Base-by-base conservation (phyloP, 1,140 invertebrate species). In the Ips typographus region DNA sequence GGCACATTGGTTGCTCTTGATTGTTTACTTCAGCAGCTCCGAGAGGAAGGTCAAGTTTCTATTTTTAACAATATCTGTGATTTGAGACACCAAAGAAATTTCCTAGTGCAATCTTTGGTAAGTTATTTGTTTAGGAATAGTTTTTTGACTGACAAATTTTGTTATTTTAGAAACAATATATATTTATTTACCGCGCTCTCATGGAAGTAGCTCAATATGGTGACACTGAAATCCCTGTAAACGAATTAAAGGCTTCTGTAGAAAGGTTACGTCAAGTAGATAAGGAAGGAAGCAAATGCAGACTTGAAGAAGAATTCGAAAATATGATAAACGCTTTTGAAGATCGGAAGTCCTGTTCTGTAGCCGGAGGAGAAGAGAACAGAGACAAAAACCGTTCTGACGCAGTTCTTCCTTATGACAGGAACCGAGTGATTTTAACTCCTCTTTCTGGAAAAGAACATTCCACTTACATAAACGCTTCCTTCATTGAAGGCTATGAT, bases 401-500 rank as follows among this genome's bases (percentile, higher is more conserved):
- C 71, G 85, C 89, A 71, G 89, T 96, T 59, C 87, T 98, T 82
- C 96, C 96, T 38, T 98, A 94, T 81, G 94, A 96, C 80, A 86
- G 92, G 76, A 95, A 95, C 83, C 84, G 94, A 72, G 94, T 96
- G 43, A 94, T 94, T 74, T 82, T 94, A 5, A 89, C 89, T 38
- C 93, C 94, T 4, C 84, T 94, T 73, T 88, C 92, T 58, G 87
- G 87, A 40, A 86, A 88, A 76, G 94, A 97, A 79, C 92, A 93
- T 79, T 95, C 94, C 40, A 96, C 95, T 1, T 98, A 98, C 77
- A 98, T 98, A 73, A 98, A 98, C 82, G 96, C 96, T 1, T 96
- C 94, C 1, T 98, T 96, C 80, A 94, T 98, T 73, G 95, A 98
- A 84, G 94, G 94, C 22, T 98, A 98, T 78, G 93, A 97, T 77